A percentile compares a stretch with the other conserved stretches of the same genome.
Conservation (phyloP, 2,797 vertebrate species). For the Hyperoplus immaculatus region DNA sequence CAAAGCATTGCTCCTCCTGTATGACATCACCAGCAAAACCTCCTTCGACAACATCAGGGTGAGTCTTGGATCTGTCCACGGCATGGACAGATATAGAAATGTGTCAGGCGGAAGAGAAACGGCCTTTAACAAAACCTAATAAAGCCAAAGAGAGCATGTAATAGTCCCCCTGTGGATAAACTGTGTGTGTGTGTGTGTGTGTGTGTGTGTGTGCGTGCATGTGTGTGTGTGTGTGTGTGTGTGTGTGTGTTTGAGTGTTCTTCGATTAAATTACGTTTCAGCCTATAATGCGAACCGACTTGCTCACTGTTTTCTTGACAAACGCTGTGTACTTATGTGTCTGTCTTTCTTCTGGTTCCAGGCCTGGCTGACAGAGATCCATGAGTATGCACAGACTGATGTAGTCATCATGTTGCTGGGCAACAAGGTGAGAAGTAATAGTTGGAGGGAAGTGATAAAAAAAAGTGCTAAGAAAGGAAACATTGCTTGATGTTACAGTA, state of each 20-base stretch:
- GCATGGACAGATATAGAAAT: background rate
- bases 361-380: conserved; percentile 97
- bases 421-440: conserved; percentile 91
- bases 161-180: background rate
- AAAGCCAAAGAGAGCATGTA: background rate
- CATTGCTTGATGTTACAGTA: background rate
- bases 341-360: conserved; percentile 61
- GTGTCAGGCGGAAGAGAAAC: background rate
- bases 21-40: conserved; percentile 93
- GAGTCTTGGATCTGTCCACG: conserved; percentile 62
- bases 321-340: conserved; percentile 2
- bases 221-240: background rate
- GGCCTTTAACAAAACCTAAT: background rate
- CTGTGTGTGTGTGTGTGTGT: conserved; percentile 1
- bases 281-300: too few relatives aligned
- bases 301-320: too few relatives aligned
- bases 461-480: conserved; percentile 10
- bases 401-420: conserved; percentile 98
- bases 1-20: conserved; percentile 92
- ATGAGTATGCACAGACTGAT: conserved; percentile 94
- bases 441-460: conserved; percentile 14
- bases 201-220: background rate
- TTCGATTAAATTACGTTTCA: too few relatives aligned
- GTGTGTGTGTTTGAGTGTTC: too few relatives aligned
- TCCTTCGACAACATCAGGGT: conserved; percentile 95